Conservation (phyloP, 2,113 vertebrate species). For the Lota lota region DNA sequence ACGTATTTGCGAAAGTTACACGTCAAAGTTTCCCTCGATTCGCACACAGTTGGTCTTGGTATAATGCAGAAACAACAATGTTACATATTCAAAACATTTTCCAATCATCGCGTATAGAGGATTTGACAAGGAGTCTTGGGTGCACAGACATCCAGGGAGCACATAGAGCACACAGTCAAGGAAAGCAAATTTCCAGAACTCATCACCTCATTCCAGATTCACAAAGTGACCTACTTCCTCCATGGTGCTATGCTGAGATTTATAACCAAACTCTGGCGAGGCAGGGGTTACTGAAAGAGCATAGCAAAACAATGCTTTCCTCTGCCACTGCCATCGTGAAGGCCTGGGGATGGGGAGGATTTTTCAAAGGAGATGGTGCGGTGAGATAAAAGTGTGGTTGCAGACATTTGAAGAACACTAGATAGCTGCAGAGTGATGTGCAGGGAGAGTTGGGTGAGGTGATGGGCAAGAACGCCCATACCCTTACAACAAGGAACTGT, state of each 20-base stretch:
- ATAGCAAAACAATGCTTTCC: slow-evolving; percentile 52
- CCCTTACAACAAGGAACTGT: neutral
- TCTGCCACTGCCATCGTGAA: slow-evolving; percentile 21
- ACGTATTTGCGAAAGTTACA: too few species aligned
- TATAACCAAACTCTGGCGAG: slow-evolving; percentile 42
- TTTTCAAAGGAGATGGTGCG: slow-evolving; percentile 47
- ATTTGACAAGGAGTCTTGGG: neutral
- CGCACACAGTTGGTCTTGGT: neutral
- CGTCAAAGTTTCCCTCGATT: too few species aligned
- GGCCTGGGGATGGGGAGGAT: neutral
- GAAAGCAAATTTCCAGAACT: neutral
- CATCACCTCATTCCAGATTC: neutral
- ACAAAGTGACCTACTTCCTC: slow-evolving; percentile 14
- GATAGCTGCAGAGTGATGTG: slow-evolving; percentile 3
- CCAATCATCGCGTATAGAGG: neutral
- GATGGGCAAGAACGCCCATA: too few species aligned
- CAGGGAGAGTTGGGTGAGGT: too few species aligned
- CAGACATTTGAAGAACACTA: slow-evolving; percentile 32
- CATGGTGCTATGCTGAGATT: slow-evolving; percentile 25
- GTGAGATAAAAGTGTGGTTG: slow-evolving; percentile 46
- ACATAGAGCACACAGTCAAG: neutral
- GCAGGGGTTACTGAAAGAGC: slow-evolving; percentile 44
- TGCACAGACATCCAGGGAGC: neutral
- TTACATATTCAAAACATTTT: neutral
- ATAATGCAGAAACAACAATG: neutral